Evolutionary conservation across 2,888 invertebrate species (phyloP), one percentile per base, ranked within the genome.

Genomic region (Erpobdella octoculata): DNA sequence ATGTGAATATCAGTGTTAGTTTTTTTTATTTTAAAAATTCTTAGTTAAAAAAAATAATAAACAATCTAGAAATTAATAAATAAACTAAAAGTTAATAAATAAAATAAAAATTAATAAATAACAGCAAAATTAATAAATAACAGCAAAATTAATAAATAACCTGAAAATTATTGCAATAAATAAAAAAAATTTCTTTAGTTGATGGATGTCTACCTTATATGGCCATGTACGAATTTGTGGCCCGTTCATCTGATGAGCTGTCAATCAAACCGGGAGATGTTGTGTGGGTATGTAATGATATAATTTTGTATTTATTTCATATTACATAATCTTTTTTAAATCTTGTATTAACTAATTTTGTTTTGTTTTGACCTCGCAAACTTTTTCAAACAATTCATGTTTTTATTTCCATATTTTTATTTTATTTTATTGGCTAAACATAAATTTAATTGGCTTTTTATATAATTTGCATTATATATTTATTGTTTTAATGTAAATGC

Each of bases 241-340:
- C 95, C 0, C 86, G 96, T 68, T 93, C 93, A 77, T 86, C 87
- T 0, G 98, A 97, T 83, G 97, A 98, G 82, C 88, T 97, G 38
- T 90, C 91, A 25, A 89, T 97, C 78, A 90, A 91, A 83, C 92
- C 94, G 0, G 97, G 96, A 0, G 97, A 97, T 82, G 88, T 92
- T 81, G 91, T 98, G 28, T 77, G 74, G 75, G 77, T 77, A 37
- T 38, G 71, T 46, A n/a, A 8, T 37, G 62, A 1, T 21, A 18
- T 59, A n/a, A n/a, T n/a, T 41, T 41, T 41, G 12, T 41, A 15
- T 41, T 41, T 12, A 15, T 41, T 18, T 15, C 18, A 18, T 41
- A 15, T 41, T 41, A 41, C 18, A 41, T 41, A 41, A 41, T 18
- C 12, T 41, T 41, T 41, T 12, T 18, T 41, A 15, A 41, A 41